Evolutionary conservation across 2,888 invertebrate genomes (phyloP), one percentile per base, ranked within the genome.

Genomic region (Xylota sylvarum): DNA sequence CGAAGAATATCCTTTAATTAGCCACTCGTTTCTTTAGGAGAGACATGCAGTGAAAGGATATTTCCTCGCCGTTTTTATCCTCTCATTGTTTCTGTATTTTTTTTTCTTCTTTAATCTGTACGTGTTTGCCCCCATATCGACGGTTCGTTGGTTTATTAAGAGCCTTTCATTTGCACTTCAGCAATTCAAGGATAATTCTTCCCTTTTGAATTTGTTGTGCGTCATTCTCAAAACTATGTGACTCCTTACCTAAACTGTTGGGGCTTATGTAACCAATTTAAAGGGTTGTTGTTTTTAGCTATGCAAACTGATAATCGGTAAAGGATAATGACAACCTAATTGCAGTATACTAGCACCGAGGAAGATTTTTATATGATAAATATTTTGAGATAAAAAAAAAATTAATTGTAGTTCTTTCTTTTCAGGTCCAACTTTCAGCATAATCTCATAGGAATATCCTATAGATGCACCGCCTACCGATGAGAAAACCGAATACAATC

Each of bases 81-180:
- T 67, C 69, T 74, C 65, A 60, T 76, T 50, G 32, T 64, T 69
- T 80, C 40, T 74, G 7, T 32, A n/a, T n/a, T n/a, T n/a, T n/a
- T n/a, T n/a, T n/a, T n/a, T n/a, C n/a, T n/a, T n/a, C 14, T 48
- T 40, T 65, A 17, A 62, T 76, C 55, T 56, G 55, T 35, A n/a
- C 17, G 48, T 43, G 35, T 73, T 9, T 43, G 35, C n/a, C 35
- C 60, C 70, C 60, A 74, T 46, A 76, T 70, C 58, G 76, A 76
- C 76, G 76, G 85, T 76, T 85, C 85, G 76, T 76, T 76, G 85
- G 37, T 76, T 81, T 52, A 60, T 76, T 72, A 72, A 85, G 81
- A 62, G 52, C 60, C 37, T 58, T 62, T 56, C 73, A 74, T 67
- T 73, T 79, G 46, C 60, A 79, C 73, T 79, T 74, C 32, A 70